Evolutionary conservation across 2,888 invertebrate species (phyloP), one percentile per base, ranked within the genome.

Genomic region (Hydroisotoma schaefferi): DNA sequence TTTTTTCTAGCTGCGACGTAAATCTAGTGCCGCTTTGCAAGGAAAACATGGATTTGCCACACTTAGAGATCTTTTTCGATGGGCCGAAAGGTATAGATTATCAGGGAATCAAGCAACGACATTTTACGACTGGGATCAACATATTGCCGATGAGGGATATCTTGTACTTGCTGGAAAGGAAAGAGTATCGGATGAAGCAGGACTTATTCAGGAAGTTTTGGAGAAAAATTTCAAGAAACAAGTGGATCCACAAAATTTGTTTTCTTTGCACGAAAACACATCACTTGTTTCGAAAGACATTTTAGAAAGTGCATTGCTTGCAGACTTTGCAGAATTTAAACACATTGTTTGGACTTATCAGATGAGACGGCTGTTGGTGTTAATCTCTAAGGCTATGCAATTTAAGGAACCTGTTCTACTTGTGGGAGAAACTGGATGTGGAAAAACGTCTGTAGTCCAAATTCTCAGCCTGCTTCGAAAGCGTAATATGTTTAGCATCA

Each of bases 381-480:
- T 85, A 51, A 78, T 83, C 53, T 80, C 84, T 0, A 91, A 95
- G 78, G 90, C 95, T 0, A 83, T 94, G 70, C 83, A 86, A 68
- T 98, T 93, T 74, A 84, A 88, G 72, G 99, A 99, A 76, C 98
- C 99, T 0, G 89, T 97, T 1, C 78, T 99, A 47, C 79, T 99
- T 43, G 94, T 99, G 0, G 99, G 99, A 10, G 95, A 97, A 75
- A 99, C 99, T 1, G 99, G 95, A 0, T 93, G 95, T 75, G 98
- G 98, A 0, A 98, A 98, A 81, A 98, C 98, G 0, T 95, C 95
- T 0, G 84, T 97, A 3, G 95, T 94, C 73, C 93, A 98, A 79
- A 80, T 95, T 20, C 81, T 92, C 53, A 87, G 94, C 4, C 81
- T 84, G 27, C 80, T 88, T 55, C 83, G 81, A 63, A 77, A 80